These are phyloP conservation scores for Clarias platycephalus DNA, from an alignment of 2,797 vertebrate genomes.

Conservation along the genomic window DNA sequence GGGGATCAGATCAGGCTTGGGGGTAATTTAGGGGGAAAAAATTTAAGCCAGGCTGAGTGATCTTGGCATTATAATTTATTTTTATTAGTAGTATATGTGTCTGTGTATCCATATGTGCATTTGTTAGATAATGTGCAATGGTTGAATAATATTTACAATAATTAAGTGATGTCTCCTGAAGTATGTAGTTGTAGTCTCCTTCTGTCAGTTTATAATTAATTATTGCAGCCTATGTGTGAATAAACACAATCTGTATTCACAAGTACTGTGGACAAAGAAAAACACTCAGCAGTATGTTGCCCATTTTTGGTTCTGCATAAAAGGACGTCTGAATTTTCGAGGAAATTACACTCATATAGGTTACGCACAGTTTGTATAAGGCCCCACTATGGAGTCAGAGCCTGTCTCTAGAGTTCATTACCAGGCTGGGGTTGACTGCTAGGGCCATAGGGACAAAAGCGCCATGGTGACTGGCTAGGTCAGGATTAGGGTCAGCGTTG, in stretches of 20 bases:
- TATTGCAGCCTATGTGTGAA: slow-evolving; percentile 43
- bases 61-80: neutral
- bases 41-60: slow-evolving; percentile 9
- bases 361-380: slow-evolving; percentile 71
- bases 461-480: slow-evolving; percentile 60
- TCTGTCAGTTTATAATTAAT: neutral
- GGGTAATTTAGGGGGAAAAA: slow-evolving; percentile 9
- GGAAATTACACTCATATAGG: slow-evolving; percentile 83
- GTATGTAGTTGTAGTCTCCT: neutral
- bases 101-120: neutral
- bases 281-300: slow-evolving; percentile 27
- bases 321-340: slow-evolving; percentile 83
- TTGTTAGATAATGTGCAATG: neutral
- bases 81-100: neutral
- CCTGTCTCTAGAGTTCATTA: slow-evolving; percentile 81
- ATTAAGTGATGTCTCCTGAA: neutral
- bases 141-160: neutral
- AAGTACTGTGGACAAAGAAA: slow-evolving; percentile 46
- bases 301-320: slow-evolving; percentile 66
- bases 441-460: slow-evolving; percentile 38
- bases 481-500: slow-evolving; percentile 69
- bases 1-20: slow-evolving; percentile 25
- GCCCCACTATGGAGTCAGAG: slow-evolving; percentile 70
- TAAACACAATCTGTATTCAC: slow-evolving; percentile 52
- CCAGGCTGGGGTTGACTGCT: slow-evolving; percentile 43